phyloP scores from a whole-genome alignment of 2,888 invertebrate genomes.

The Iphiclides podalirius region DNA sequence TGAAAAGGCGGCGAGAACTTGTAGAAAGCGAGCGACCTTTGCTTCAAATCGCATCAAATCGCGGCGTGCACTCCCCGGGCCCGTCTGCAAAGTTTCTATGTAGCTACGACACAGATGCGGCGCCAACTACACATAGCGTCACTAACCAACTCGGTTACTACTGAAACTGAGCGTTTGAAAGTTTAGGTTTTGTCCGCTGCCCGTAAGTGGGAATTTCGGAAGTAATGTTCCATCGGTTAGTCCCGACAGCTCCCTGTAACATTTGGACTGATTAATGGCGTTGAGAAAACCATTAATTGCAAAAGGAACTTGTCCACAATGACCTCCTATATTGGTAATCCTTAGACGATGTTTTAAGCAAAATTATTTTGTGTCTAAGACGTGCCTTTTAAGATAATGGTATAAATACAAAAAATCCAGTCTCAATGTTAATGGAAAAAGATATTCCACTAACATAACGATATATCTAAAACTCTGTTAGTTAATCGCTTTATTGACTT shows the following conservation, averaged over 20 bases:
- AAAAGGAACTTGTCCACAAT: background rate
- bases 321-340: too few relatives aligned
- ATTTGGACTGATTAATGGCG: background rate
- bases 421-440: too few relatives aligned
- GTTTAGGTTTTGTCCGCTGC: constrained; percentile 10
- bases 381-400: too few relatives aligned
- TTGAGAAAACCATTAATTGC: background rate
- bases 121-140: constrained; percentile 10
- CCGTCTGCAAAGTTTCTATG: constrained; percentile 52
- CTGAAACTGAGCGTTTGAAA: constrained; percentile 10
- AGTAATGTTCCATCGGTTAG: background rate
- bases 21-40: constrained; percentile 15
- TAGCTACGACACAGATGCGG: constrained; percentile 43
- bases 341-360: too few relatives aligned
- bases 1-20: background rate
- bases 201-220: constrained; percentile 1
- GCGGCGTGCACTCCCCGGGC: constrained; percentile 37
- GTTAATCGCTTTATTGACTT: too few relatives aligned
- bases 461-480: too few relatives aligned
- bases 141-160: constrained; percentile 16
- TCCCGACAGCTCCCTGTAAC: background rate
- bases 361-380: too few relatives aligned
- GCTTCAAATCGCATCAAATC: constrained; percentile 24
- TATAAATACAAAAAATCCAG: too few relatives aligned
- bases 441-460: too few relatives aligned